phyloP scores from a whole-genome alignment of 2,888 invertebrate species.

The Caenorhabditis wallacei region DNA sequence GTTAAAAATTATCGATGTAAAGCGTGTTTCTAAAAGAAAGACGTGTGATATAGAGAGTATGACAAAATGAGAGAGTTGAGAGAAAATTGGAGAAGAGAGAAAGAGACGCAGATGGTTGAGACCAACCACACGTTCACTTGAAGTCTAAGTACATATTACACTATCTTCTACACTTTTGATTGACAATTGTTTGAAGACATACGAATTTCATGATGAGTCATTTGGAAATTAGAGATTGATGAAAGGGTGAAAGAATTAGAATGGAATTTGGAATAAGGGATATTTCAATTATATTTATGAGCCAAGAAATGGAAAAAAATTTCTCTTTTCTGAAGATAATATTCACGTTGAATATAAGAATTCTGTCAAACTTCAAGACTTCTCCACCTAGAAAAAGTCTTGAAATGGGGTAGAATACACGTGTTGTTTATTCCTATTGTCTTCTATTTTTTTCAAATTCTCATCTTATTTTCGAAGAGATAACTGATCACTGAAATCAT shows the following conservation, averaged over 20 bases:
- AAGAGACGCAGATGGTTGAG: constrained; percentile 42
- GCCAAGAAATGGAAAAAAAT: too few relatives aligned
- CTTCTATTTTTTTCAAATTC: too few relatives aligned
- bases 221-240: too few relatives aligned
- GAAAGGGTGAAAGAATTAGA: too few relatives aligned
- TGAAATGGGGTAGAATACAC: neutral
- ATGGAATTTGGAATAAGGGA: too few relatives aligned
- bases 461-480: too few relatives aligned
- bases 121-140: constrained; percentile 16
- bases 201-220: constrained; percentile 6
- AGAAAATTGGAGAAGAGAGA: neutral
- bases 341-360: too few relatives aligned
- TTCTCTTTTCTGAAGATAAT: too few relatives aligned
- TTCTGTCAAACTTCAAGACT: too few relatives aligned
- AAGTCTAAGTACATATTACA: constrained; percentile 36
- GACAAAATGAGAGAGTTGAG: constrained; percentile 1
- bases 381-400: too few relatives aligned
- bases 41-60: constrained; percentile 29
- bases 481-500: neutral
- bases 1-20: constrained; percentile 13
- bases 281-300: too few relatives aligned
- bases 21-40: constrained; percentile 11
- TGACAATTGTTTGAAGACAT: too few relatives aligned
- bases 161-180: neutral
- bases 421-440: neutral